phyloP scores from a whole-genome alignment of 2,797 vertebrate species.

The Cetoscarus ocellatus region DNA sequence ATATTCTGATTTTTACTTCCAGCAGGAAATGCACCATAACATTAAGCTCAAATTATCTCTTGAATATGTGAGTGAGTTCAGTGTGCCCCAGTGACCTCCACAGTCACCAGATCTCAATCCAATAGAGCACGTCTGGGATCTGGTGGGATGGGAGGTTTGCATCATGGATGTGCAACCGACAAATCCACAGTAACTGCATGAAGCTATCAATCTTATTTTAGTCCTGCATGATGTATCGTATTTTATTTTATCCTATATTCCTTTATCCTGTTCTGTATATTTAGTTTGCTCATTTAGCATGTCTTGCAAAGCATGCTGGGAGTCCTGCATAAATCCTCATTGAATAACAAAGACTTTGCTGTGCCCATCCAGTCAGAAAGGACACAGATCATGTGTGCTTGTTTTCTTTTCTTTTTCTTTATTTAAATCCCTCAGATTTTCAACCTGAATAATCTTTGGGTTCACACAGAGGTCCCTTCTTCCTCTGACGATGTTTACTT shows the following conservation, averaged over 20 bases:
- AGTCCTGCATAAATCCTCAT: constrained; percentile 37
- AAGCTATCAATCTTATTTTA: no score
- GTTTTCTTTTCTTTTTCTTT: background rate
- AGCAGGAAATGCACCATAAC: no score
- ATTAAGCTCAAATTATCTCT: no score
- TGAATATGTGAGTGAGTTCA: no score
- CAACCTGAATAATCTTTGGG: constrained; percentile 38
- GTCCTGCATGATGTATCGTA: no score
- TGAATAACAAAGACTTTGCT: constrained; percentile 45
- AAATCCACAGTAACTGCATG: no score
- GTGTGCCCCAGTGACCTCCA: no score
- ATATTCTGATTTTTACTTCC: no score
- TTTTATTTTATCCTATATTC: background rate
- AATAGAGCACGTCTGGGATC: no score
- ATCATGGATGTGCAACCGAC: no score
- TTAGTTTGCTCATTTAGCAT: background rate
- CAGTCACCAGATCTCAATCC: no score
- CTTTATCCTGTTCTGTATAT: constrained; percentile 13
- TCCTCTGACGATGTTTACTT: constrained; percentile 61
- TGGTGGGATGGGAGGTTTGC: no score
- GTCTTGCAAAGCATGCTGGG: constrained; percentile 26
- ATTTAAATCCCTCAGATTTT: constrained; percentile 14
- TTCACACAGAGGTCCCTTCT: constrained; percentile 62
- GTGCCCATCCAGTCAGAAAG: constrained; percentile 15
- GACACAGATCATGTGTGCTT: constrained; percentile 23